Base-by-base conservation (phyloP, 2,888 invertebrate genomes). In the Iphiclides podalirius region DNA sequence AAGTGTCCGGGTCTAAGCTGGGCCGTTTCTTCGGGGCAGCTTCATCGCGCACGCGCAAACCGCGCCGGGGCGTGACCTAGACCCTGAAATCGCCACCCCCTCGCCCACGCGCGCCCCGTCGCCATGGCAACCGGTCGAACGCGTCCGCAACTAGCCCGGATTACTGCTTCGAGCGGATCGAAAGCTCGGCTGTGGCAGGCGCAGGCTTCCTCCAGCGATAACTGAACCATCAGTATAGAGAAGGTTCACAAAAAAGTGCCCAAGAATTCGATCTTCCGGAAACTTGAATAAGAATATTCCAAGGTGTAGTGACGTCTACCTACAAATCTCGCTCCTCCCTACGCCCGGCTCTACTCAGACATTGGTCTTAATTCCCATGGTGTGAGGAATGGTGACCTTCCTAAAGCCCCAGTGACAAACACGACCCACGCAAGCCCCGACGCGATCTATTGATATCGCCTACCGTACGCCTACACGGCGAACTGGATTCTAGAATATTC, bases 31-130 rank as follows among this genome's bases (percentile, higher is more conserved):
- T 69, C 60, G 66, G 66, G 57, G 66, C 58, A 62, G 71, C 70
- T 55, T 57, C 54, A 62, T 68, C 79, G 79, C 86, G 84, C 87
- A 64, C 72, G 89, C 89, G 88, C 70, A 16, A 20, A 50, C 17
- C 48, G 45, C 58, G 40, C 70, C 67, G 70, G 87, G 89, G 89
- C 89, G 89, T 89, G 83, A 89, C 90, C 90, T 89, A 90, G 89
- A 90, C 89, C 89, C 83, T 89, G 89, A 85, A 83, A 80, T 70
- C 62, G 58, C 63, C 83, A 79, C 81, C 85, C 80, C 74, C 72
- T 75, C 72, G 73, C 88, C 87, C 75, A 84, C 83, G 70, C 80
- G 62, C 53, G 67, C 64, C 66, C 47, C 49, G 80, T 86, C 66
- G 17, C 78, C 72, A 84, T 85, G 70, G 82, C 59, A 66, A 85